Evolutionary conservation across 53 echinoderm and acorn worm genomes (phyloP).

Genomic region (Apostichopus leukothele): DNA sequence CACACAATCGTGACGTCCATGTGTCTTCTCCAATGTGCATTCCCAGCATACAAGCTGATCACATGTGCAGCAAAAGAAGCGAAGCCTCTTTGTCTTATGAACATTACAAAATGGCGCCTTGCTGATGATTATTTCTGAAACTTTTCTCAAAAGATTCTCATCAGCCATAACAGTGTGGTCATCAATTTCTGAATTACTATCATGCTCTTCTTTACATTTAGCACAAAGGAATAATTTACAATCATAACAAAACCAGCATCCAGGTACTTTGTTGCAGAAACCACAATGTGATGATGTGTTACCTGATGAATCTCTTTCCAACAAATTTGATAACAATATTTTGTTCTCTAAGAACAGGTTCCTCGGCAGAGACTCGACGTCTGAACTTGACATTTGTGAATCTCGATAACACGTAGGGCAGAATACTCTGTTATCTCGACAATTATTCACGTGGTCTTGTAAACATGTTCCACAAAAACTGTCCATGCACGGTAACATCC

Average conservation of each 20-base stretch:
- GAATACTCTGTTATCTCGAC: background rate
- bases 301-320: background rate
- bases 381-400: background rate
- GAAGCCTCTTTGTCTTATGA: too few species aligned
- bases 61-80: too few species aligned
- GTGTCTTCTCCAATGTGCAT: too few species aligned
- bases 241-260: background rate
- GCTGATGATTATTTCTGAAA: too few species aligned
- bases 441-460: background rate
- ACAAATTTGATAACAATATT: background rate
- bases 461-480: background rate
- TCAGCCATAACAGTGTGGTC: too few species aligned
- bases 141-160: too few species aligned
- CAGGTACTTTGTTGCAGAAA: background rate
- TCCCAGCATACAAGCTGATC: too few species aligned
- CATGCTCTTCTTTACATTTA: background rate
- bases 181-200: too few species aligned
- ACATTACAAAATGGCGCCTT: too few species aligned
- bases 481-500: constrained; percentile 1
- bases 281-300: background rate
- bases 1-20: too few species aligned
- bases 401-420: background rate
- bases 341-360: background rate
- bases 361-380: background rate
- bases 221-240: background rate